phyloP scores from a whole-genome alignment of 2,797 vertebrate species.

The Semotilus atromaculatus region DNA sequence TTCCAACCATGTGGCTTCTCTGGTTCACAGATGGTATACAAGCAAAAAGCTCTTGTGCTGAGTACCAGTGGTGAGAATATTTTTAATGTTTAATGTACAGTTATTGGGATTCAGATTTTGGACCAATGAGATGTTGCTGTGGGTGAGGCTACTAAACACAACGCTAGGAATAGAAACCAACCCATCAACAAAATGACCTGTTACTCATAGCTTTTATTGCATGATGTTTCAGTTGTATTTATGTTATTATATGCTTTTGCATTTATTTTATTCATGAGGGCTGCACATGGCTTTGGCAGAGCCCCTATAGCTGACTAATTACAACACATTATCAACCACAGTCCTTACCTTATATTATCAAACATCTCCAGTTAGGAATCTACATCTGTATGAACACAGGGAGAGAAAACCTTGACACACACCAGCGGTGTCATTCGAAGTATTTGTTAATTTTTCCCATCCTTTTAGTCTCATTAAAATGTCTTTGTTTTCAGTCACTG shows the following conservation, averaged over 20 bases:
- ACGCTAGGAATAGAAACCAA: not conserved
- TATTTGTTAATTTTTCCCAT: slow-evolving; percentile 27
- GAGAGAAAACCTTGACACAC: slow-evolving; percentile 18
- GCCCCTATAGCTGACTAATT: not conserved
- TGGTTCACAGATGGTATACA: slow-evolving; percentile 17
- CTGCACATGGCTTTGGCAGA: not conserved
- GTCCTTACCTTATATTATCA: not conserved
- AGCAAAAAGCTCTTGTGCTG: not conserved
- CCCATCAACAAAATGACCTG: not conserved
- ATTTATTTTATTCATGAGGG: not conserved
- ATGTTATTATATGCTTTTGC: not conserved
- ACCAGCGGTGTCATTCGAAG: not conserved
- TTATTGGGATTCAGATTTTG: not conserved
- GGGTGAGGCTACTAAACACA: not conserved
- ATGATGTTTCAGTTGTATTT: not conserved
- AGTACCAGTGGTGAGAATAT: not conserved
- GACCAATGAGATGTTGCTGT: not conserved
- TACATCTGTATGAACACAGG: not conserved
- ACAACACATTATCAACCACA: not conserved
- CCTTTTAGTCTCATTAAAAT: slow-evolving; percentile 5
- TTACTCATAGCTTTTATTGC: not conserved
- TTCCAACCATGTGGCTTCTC: slow-evolving; percentile 6
- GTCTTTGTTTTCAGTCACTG: slow-evolving; percentile 6
- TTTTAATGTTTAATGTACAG: not conserved
- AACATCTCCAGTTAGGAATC: not conserved